phyloP scores from a whole-genome alignment of 2,113 vertebrate species.

The Struthio camelus region DNA sequence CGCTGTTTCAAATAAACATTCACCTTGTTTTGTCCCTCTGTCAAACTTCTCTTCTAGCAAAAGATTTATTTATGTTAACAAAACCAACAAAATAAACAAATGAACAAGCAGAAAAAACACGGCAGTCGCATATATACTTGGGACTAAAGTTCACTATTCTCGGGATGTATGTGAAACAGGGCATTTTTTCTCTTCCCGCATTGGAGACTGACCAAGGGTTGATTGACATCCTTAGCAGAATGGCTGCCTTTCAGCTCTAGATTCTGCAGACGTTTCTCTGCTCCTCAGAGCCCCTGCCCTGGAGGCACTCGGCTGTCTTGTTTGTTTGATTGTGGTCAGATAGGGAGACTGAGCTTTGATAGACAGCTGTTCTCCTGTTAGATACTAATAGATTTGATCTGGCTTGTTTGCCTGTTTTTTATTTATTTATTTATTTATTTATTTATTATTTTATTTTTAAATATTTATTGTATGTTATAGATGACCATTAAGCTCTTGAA shows the following conservation, averaged over 20 bases:
- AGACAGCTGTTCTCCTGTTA: slow-evolving; percentile 19
- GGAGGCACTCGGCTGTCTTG: background rate
- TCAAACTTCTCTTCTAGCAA: background rate
- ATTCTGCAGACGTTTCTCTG: background rate
- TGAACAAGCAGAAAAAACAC: rapidly evolving
- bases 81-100: background rate
- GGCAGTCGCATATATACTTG: background rate
- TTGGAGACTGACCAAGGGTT: background rate
- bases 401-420: background rate
- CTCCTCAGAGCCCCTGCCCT: slow-evolving; percentile 14
- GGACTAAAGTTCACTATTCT: background rate
- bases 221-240: slow-evolving; percentile 20
- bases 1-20: background rate
- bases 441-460: background rate
- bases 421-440: too few relatives aligned
- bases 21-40: background rate
- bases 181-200: background rate
- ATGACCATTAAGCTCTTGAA: background rate
- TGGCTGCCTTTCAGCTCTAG: background rate
- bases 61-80: background rate
- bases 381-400: slow-evolving; percentile 25
- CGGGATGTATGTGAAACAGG: background rate
- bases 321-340: slow-evolving; percentile 44
- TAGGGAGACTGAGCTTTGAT: slow-evolving; percentile 18
- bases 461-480: background rate